phyloP scores from a whole-genome alignment of 2,888 invertebrate species.

The Diaprepes abbreviatus region DNA sequence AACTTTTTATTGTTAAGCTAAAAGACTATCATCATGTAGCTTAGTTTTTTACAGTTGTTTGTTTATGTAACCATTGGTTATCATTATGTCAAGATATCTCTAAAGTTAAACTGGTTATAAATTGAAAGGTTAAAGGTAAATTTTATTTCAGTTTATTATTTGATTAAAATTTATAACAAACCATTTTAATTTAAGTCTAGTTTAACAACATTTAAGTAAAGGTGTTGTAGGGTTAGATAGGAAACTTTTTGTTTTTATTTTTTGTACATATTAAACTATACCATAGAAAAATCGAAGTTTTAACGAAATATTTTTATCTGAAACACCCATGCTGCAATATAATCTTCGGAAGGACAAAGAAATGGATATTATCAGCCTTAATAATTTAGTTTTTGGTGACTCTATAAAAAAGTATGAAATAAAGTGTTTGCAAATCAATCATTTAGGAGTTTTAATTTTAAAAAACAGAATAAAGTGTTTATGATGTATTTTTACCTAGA shows the following conservation, averaged over 20 bases:
- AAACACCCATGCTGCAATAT: constrained; percentile 50
- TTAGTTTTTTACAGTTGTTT: constrained; percentile 11
- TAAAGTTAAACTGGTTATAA: background rate
- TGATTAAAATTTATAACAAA: background rate
- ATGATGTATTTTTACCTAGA: too few species aligned
- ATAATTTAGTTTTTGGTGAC: too few species aligned
- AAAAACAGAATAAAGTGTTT: too few species aligned
- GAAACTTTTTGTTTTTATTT: constrained; percentile 41
- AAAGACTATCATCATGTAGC: background rate
- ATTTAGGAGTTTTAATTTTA: too few species aligned
- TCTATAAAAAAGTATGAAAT: too few species aligned
- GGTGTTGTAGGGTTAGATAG: constrained; percentile 41
- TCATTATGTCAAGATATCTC: background rate
- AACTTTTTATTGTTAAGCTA: background rate
- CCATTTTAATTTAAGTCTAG: background rate
- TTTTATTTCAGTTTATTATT: background rate
- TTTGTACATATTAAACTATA: constrained; percentile 51
- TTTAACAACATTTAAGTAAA: constrained; percentile 39
- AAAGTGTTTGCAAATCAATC: too few species aligned
- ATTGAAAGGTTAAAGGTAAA: background rate
- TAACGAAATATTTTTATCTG: constrained; percentile 54
- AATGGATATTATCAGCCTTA: constrained; percentile 4
- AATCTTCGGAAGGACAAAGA: constrained; percentile 4
- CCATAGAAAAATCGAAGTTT: constrained; percentile 42
- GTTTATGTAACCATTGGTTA: constrained; percentile 12